Evolutionary conservation across 2,113 vertebrate species (phyloP).

Genomic region (Proteles cristata): DNA sequence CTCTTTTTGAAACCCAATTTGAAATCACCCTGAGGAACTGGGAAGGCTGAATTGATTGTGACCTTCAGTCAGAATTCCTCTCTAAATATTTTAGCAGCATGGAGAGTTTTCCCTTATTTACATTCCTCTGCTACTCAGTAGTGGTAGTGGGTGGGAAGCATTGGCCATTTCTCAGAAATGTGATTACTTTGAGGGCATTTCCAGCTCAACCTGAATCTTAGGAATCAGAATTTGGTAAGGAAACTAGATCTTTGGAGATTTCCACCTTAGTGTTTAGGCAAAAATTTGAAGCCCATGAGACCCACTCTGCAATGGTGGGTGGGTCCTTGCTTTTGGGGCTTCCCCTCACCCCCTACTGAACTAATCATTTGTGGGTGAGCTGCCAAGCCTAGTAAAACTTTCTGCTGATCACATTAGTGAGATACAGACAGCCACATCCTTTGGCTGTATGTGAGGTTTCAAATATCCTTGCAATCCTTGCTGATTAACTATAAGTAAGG

Average conservation of each 20-base stretch:
- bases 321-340: not conserved
- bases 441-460: not conserved
- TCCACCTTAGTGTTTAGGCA: not conserved
- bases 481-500: not conserved
- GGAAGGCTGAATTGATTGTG: constrained; percentile 27
- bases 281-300: not conserved
- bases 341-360: not conserved
- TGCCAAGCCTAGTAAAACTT: not conserved
- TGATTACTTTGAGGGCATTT: not conserved
- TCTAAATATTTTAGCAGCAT: not conserved
- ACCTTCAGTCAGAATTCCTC: constrained; percentile 34
- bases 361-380: not conserved
- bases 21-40: constrained; percentile 6
- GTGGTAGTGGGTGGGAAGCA: not conserved
- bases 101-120: not conserved
- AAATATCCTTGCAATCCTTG: not conserved
- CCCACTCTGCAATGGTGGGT: not conserved
- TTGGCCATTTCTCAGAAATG: constrained; percentile 12
- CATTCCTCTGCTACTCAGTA: not conserved
- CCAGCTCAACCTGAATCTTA: not conserved
- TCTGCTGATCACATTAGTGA: not conserved
- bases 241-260: not conserved
- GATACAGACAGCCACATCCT: not conserved
- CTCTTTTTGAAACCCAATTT: constrained; percentile 45
- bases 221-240: not conserved